These are phyloP conservation scores for Zaprionus africanus DNA, from an alignment of 1,140 invertebrate species.

Conservation along the genomic window DNA sequence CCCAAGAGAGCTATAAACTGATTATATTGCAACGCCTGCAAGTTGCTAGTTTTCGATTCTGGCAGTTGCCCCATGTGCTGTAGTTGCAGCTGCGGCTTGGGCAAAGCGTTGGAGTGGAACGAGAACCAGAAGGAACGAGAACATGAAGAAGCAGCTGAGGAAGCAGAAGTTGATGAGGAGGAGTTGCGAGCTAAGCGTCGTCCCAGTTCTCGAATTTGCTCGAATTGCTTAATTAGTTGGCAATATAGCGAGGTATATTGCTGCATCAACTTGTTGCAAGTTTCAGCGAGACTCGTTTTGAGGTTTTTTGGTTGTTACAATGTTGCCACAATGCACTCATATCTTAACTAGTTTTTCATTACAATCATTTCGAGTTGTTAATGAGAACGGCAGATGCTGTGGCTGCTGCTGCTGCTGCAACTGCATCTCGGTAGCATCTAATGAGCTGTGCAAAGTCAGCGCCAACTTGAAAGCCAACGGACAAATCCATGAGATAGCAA, in stretches of 20 bases:
- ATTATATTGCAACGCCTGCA: conserved; percentile 64
- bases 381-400: conserved; percentile 23
- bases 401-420: conserved; percentile 21
- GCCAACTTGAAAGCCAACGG: conserved; percentile 45
- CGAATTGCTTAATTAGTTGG: conserved; percentile 1
- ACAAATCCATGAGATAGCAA: conserved; percentile 35
- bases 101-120: conserved; percentile 18
- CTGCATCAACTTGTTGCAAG: conserved; percentile 4
- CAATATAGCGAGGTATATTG: background rate
- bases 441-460: conserved; percentile 41
- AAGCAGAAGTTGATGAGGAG: background rate
- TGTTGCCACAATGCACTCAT: background rate
- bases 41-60: conserved; percentile 15
- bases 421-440: conserved; percentile 25
- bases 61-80: background rate
- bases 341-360: conserved; percentile 22
- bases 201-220: conserved; percentile 12
- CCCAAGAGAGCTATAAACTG: conserved; percentile 65
- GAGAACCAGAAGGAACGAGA: too few species aligned
- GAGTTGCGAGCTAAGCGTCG: background rate
- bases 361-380: conserved; percentile 12
- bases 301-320: background rate
- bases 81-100: background rate
- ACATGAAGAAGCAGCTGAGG: background rate
- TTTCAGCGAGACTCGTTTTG: background rate